Evolutionary conservation across 1,140 invertebrate species (phyloP).

Genomic region (Aradophagus sp.): DNA sequence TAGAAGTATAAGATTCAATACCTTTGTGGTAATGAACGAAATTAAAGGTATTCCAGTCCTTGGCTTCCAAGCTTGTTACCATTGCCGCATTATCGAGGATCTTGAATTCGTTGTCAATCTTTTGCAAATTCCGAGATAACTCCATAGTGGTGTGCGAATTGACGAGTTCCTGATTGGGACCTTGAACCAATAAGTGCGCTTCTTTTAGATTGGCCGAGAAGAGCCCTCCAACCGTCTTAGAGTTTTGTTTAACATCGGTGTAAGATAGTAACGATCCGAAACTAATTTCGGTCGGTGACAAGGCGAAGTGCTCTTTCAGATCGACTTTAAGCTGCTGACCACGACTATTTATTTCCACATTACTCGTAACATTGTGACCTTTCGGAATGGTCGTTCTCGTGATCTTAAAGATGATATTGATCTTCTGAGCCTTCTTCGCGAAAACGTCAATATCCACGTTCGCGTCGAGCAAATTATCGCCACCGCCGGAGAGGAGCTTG

Average conservation of each 20-base stretch:
- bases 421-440: conserved; percentile 77
- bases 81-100: conserved; percentile 74
- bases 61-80: conserved; percentile 72
- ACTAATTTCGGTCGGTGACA: conserved; percentile 62
- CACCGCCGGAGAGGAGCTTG: conserved; percentile 69
- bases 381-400: conserved; percentile 55
- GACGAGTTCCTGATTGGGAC: conserved; percentile 76
- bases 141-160: conserved; percentile 71
- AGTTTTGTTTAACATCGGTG: conserved; percentile 67
- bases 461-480: conserved; percentile 69
- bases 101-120: conserved; percentile 73
- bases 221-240: conserved; percentile 66
- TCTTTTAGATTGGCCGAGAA: conserved; percentile 69
- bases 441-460: conserved; percentile 76
- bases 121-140: conserved; percentile 73
- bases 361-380: conserved; percentile 68
- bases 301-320: conserved; percentile 61
- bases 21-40: conserved; percentile 74
- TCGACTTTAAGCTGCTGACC: conserved; percentile 73
- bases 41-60: conserved; percentile 77
- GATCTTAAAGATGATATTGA: conserved; percentile 70
- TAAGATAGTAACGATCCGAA: conserved; percentile 67
- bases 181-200: conserved; percentile 71
- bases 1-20: too few relatives aligned
- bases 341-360: conserved; percentile 68